Base-by-base conservation (phyloP, 2,888 invertebrate species). In the Orthonevra nobilis region DNA sequence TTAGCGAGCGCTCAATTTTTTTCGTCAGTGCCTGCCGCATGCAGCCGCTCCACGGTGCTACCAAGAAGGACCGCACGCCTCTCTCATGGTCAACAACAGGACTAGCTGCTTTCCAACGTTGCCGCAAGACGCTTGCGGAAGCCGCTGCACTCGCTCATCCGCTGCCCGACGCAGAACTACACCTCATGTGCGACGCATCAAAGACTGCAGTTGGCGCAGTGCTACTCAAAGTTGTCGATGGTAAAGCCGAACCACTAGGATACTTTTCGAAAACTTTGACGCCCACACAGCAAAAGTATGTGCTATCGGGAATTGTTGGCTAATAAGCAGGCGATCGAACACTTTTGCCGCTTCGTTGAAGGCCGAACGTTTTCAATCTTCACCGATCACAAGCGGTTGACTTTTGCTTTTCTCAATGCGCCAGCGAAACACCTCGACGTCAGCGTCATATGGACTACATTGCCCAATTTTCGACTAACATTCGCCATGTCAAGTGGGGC, bases 381-480 rank as follows among this genome's bases (percentile, higher is more conserved):
- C n/a, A n/a, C n/a, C n/a, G 44, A 61, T 61, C 2, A 68, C 15
- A 50, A 63, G 68, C 7, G 46, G 48, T n/a, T n/a, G n/a, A n/a
- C n/a, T n/a, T n/a, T n/a, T n/a, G n/a, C n/a, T n/a, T n/a, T n/a
- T n/a, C n/a, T n/a, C n/a, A n/a, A n/a, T n/a, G n/a, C n/a, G n/a
- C n/a, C n/a, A n/a, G n/a, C n/a, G n/a, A n/a, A n/a, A n/a, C n/a
- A n/a, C 2, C n/a, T n/a, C n/a, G n/a, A n/a, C n/a, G n/a, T n/a
- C n/a, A n/a, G n/a, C n/a, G n/a, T n/a, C n/a, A n/a, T n/a, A n/a
- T n/a, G n/a, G n/a, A n/a, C n/a, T n/a, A n/a, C n/a, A n/a, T n/a
- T n/a, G n/a, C n/a, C n/a, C 50, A 68, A 38, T 58, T 69, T 10
- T 44, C 60, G n/a, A 72, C 68, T 0, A 63, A 72, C 14, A 72